Conservation (phyloP, 2,888 invertebrate species). For the Diabrotica balteata region DNA sequence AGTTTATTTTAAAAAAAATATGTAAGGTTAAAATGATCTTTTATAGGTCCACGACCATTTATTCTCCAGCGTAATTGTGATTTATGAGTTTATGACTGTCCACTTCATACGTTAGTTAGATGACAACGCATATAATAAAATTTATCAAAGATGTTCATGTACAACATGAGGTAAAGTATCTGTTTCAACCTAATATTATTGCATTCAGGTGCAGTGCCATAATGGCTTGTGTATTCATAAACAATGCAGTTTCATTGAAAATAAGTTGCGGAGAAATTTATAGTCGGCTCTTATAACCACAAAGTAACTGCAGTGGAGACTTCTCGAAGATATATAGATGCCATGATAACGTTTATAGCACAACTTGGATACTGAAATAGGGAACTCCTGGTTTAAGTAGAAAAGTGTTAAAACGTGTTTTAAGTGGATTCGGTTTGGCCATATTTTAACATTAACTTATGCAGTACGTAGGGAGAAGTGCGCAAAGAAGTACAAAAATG, state of each 20-base stretch:
- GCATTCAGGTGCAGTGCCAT: not conserved
- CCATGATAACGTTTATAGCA: slow-evolving; percentile 24
- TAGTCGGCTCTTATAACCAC: slow-evolving; percentile 19
- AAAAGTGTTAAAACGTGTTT: slow-evolving; percentile 25
- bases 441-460: slow-evolving; percentile 13
- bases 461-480: not conserved
- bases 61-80: too few relatives aligned
- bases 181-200: not conserved
- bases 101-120: too few relatives aligned
- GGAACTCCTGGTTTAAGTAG: slow-evolving; percentile 16
- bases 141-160: too few relatives aligned
- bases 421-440: not conserved
- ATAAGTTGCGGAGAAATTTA: slow-evolving; percentile 10
- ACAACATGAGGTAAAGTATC: too few relatives aligned
- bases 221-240: slow-evolving; percentile 8
- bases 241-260: slow-evolving; percentile 17
- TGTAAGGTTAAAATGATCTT: too few relatives aligned
- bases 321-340: slow-evolving; percentile 20
- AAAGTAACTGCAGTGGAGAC: slow-evolving; percentile 15
- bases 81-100: too few relatives aligned
- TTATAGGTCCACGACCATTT: too few relatives aligned
- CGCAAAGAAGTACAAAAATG: not conserved
- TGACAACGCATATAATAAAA: too few relatives aligned
- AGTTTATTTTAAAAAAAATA: too few relatives aligned
- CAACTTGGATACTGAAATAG: slow-evolving; percentile 18